A percentile compares a stretch with the other conserved stretches of the same genome.
Evolutionary conservation across 2,113 vertebrate species (phyloP).

Genomic region (Podilymbus podiceps): DNA sequence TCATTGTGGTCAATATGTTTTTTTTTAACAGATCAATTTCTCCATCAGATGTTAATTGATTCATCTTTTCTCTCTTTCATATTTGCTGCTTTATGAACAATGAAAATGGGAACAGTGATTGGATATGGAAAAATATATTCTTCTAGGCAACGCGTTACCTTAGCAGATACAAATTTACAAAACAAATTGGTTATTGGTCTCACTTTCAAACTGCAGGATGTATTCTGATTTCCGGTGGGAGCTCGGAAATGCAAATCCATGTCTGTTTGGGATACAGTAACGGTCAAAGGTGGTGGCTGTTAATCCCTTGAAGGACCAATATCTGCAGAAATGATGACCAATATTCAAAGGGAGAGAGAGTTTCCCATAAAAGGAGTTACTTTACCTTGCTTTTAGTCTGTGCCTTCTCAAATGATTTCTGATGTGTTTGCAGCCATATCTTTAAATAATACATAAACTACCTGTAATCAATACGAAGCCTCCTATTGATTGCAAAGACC

Average conservation of each 20-base stretch:
- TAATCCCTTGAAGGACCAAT: neutral
- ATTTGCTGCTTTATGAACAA: neutral
- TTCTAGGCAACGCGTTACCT: neutral
- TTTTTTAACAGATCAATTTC: neutral
- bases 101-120: neutral
- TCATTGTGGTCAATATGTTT: neutral
- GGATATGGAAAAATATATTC: neutral
- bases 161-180: neutral
- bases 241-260: neutral
- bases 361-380: rapidly evolving
- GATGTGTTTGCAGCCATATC: neutral
- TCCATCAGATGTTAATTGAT: neutral
- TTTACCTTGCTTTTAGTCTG: neutral
- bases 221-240: neutral
- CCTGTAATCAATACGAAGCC: neutral
- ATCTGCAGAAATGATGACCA: neutral
- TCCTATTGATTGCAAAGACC: neutral
- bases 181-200: neutral
- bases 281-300: neutral
- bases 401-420: neutral
- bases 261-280: neutral
- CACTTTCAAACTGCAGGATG: neutral
- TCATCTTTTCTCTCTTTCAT: neutral
- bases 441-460: neutral
- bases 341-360: neutral